These are phyloP conservation scores for Bellardia pandia DNA, from an alignment of 2,888 invertebrate species.

Conservation along the genomic window DNA sequence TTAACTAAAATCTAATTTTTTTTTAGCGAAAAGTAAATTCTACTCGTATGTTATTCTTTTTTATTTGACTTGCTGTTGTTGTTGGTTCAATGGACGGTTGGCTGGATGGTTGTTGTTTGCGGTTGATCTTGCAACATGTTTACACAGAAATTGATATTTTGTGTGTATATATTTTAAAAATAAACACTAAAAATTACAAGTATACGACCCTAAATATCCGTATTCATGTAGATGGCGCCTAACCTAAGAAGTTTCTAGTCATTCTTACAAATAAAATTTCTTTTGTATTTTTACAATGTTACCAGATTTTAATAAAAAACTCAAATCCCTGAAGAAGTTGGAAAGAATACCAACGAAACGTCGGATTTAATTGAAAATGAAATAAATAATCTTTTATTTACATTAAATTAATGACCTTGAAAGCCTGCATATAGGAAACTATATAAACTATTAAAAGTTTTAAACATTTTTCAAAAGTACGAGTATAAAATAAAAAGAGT, in stretches of 20 bases:
- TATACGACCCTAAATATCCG: conserved; percentile 43
- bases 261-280: conserved; percentile 31
- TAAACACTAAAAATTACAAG: conserved; percentile 71
- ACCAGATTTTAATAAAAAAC: too few species aligned
- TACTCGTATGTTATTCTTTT: conserved; percentile 34
- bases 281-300: too few species aligned
- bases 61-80: conserved; percentile 22
- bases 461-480: conserved; percentile 25
- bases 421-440: too few species aligned
- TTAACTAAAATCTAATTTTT: too few species aligned
- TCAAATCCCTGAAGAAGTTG: too few species aligned
- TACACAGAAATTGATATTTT: conserved; percentile 84
- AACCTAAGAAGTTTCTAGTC: conserved; percentile 51
- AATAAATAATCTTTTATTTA: too few species aligned
- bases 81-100: conserved; percentile 57
- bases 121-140: conserved; percentile 76
- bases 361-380: too few species aligned
- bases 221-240: conserved; percentile 63
- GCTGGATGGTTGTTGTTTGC: conserved; percentile 56
- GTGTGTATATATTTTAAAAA: conserved; percentile 81
- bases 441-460: too few species aligned
- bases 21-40: conserved; percentile 58
- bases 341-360: too few species aligned
- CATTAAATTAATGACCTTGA: too few species aligned
- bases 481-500: neutral